Conservation (phyloP, 2,888 invertebrate species). For the Lasioglossum lativentre region DNA sequence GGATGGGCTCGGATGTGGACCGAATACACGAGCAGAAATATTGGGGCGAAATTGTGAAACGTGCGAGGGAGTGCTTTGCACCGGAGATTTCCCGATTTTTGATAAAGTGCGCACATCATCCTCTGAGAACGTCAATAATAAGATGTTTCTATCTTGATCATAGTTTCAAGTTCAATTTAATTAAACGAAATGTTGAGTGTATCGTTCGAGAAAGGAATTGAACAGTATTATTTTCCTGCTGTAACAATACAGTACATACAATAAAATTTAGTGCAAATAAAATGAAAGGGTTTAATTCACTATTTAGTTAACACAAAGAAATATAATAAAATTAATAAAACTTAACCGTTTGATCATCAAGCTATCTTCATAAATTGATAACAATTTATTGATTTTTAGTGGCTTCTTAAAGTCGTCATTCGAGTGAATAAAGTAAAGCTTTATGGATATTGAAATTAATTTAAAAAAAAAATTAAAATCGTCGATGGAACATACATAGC, state of each 20-base stretch:
- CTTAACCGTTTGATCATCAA: no score
- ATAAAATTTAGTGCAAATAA: no score
- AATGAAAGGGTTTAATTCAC: no score
- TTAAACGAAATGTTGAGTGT: neutral
- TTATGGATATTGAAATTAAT: no score
- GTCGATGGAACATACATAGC: no score
- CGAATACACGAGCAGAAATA: constrained; percentile 34
- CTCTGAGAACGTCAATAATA: neutral
- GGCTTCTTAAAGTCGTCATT: no score
- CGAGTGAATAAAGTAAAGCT: no score
- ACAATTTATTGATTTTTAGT: no score
- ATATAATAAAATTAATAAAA: no score
- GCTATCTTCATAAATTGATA: no score
- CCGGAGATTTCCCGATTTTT: neutral
- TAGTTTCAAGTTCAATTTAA: neutral
- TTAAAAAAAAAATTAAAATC: no score
- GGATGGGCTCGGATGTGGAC: constrained; percentile 7
- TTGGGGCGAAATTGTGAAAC: constrained; percentile 7
- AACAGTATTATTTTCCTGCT: neutral
- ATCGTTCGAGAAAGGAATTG: neutral
- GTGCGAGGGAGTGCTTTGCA: neutral
- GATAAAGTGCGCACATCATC: neutral
- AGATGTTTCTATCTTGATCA: neutral
- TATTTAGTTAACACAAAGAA: no score
- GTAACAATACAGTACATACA: neutral